Evolutionary conservation across 2,113 vertebrate species (phyloP).

Genomic region (Clarias gariepinus): DNA sequence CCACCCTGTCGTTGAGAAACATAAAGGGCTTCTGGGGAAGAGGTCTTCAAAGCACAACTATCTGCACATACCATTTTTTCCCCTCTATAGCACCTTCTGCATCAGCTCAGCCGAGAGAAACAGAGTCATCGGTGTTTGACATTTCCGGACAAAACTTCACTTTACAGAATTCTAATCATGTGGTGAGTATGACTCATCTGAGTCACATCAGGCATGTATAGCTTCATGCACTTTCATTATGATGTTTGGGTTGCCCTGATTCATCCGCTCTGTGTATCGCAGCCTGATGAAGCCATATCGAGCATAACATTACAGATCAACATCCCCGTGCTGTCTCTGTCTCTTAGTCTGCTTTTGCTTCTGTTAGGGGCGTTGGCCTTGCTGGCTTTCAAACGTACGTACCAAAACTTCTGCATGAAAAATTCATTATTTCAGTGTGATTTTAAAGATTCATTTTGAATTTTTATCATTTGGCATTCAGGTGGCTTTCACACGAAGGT

Average conservation of each 20-base stretch:
- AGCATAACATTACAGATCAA: conserved; percentile 70
- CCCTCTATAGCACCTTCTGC: not conserved
- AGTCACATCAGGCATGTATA: not conserved
- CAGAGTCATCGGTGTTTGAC: conserved; percentile 62
- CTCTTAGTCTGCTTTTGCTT: conserved; percentile 64
- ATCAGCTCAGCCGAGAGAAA: conserved; percentile 58
- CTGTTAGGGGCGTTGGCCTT: conserved; percentile 58
- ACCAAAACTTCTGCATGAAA: not conserved
- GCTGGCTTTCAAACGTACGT: conserved; percentile 68
- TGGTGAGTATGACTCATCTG: conserved; percentile 58
- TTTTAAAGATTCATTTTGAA: not conserved
- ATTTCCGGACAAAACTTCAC: conserved; percentile 66
- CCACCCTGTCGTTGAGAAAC: not conserved
- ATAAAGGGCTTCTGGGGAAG: not conserved
- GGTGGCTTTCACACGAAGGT: conserved; percentile 61
- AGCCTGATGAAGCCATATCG: conserved; percentile 66
- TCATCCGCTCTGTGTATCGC: conserved; percentile 35
- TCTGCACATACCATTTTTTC: not conserved
- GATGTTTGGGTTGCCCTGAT: not conserved
- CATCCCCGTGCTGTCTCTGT: conserved; percentile 69
- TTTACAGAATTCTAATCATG: conserved; percentile 50
- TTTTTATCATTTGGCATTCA: conserved; percentile 43
- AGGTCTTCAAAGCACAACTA: not conserved
- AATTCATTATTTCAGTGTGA: not conserved
- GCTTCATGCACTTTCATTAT: not conserved